These are phyloP conservation scores for Epinotia demarniana DNA, from an alignment of 2,888 invertebrate species.

Conservation along the genomic window DNA sequence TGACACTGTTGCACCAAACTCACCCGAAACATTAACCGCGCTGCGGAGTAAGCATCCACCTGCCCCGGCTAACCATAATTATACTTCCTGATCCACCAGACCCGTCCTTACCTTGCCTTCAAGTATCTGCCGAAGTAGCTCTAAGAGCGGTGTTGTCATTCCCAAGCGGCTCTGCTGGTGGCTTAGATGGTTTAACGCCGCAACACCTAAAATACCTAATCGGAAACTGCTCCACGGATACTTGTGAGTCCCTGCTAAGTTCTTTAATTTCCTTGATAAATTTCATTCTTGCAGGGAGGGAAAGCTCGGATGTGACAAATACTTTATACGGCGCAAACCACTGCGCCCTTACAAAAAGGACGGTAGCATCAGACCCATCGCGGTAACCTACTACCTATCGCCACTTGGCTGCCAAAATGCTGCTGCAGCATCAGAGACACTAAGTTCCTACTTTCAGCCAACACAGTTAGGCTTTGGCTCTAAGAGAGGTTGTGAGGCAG, in stretches of 20 bases:
- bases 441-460: not conserved
- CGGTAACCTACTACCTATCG: not conserved
- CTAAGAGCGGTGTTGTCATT: not conserved
- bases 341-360: not conserved
- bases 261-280: no score
- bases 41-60: not conserved
- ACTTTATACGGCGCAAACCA: not conserved
- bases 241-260: not conserved
- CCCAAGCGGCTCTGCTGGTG: not conserved
- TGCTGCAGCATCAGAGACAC: not conserved
- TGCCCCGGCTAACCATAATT: not conserved
- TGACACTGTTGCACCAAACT: not conserved
- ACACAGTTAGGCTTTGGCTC: not conserved
- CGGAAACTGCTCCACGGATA: not conserved
- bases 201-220: not conserved
- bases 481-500: not conserved
- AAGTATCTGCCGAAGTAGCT: not conserved
- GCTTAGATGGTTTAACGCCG: not conserved
- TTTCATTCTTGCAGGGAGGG: no score
- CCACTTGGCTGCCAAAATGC: not conserved
- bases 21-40: not conserved
- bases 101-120: not conserved
- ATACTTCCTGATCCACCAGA: not conserved
- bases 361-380: not conserved
- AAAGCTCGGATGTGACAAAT: no score